Evolutionary conservation across 2,113 vertebrate species (phyloP).

Genomic region (Irena cyanogastra): DNA sequence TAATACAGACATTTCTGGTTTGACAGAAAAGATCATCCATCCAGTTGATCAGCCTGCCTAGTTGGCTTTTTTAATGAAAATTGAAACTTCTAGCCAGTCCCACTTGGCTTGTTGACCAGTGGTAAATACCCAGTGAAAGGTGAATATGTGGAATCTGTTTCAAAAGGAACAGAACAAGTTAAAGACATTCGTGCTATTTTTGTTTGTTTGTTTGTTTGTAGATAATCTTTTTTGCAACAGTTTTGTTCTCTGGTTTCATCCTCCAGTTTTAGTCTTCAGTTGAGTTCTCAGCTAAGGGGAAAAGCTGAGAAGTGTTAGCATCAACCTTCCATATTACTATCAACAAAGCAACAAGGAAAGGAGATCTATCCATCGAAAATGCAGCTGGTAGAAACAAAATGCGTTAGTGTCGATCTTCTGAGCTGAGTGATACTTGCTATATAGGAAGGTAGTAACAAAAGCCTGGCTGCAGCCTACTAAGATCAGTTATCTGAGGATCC

Average conservation of each 20-base stretch:
- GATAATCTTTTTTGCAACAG: not conserved
- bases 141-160: not conserved
- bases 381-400: not conserved
- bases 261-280: not conserved
- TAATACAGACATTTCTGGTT: not conserved
- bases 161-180: not conserved
- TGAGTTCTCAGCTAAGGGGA: not conserved
- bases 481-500: not conserved
- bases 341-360: not conserved
- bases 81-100: not conserved
- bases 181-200: not conserved
- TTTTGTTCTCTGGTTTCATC: not conserved
- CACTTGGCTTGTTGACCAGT: not conserved
- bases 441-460: not conserved
- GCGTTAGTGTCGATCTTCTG: not conserved
- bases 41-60: not conserved
- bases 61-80: not conserved
- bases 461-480: not conserved
- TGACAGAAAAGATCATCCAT: not conserved
- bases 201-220: not conserved
- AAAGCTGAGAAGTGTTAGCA: not conserved
- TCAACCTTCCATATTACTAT: not conserved
- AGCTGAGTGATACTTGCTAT: not conserved
- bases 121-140: not conserved
- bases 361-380: not conserved